Evolutionary conservation across 2,888 invertebrate species (phyloP).

Genomic region (Baccha elongata): DNA sequence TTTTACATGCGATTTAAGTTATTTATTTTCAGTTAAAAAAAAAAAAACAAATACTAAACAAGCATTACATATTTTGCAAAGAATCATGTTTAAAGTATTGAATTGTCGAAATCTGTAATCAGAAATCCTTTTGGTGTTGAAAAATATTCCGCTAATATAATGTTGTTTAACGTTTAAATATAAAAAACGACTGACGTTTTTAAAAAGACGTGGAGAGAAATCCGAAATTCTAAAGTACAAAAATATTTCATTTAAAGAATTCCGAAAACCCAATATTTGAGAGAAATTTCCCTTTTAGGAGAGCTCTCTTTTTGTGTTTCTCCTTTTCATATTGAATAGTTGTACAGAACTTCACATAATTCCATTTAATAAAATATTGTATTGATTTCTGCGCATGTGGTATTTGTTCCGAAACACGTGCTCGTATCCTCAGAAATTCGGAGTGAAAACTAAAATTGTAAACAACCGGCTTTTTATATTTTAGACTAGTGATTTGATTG

Average conservation of each 20-base stretch:
- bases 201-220: no score
- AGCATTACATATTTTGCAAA: no score
- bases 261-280: constrained; percentile 12
- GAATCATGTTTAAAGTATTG: no score
- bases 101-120: no score
- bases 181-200: neutral
- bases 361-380: neutral
- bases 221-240: no score
- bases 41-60: no score
- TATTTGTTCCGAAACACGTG: constrained; percentile 19
- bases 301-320: no score
- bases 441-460: neutral
- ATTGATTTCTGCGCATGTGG: neutral
- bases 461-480: constrained; percentile 19
- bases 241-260: neutral
- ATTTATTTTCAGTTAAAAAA: no score
- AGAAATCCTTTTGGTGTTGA: neutral
- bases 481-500: no score
- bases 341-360: neutral
- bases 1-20: no score
- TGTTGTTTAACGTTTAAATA: neutral
- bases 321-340: no score
- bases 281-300: neutral
- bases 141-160: neutral
- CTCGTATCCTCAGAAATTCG: neutral